Conservation (phyloP, 2,797 vertebrate genomes). For the Hozukius guyotensis region DNA sequence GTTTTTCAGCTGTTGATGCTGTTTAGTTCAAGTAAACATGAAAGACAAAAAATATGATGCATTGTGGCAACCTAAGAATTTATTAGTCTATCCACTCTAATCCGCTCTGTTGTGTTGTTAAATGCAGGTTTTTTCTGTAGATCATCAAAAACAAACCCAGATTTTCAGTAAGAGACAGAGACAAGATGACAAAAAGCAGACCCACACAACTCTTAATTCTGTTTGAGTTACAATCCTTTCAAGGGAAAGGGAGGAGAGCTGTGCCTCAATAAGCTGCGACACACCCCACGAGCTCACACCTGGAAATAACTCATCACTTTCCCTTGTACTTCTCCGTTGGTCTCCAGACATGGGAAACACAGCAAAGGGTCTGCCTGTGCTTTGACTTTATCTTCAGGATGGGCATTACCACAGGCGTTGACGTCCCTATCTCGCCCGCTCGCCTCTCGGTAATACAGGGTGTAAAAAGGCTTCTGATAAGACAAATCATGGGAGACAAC, state of each 20-base stretch:
- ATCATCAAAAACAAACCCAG: conserved; percentile 2
- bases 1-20: not conserved
- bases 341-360: conserved; percentile 66
- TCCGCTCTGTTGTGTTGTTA: not conserved
- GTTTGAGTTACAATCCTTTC: conserved; percentile 17
- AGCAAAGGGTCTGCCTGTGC: conserved; percentile 42
- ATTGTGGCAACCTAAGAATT: not conserved
- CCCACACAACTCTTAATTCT: not conserved
- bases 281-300: conserved; percentile 61
- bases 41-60: not conserved
- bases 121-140: not conserved
- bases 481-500: conserved; percentile 23
- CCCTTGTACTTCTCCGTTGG: not conserved
- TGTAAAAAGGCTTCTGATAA: conserved; percentile 73
- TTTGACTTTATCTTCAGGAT: conserved; percentile 76
- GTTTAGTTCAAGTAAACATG: not conserved
- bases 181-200: not conserved
- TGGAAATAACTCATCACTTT: conserved; percentile 71
- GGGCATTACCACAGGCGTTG: conserved; percentile 75
- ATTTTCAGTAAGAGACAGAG: not conserved
- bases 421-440: conserved; percentile 50
- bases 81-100: not conserved
- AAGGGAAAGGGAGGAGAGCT: conserved; percentile 21
- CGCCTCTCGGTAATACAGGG: conserved; percentile 50
- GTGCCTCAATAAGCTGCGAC: conserved; percentile 25